Conservation (phyloP, 2,113 vertebrate species). For the Machaerirhynchus nigripectus region DNA sequence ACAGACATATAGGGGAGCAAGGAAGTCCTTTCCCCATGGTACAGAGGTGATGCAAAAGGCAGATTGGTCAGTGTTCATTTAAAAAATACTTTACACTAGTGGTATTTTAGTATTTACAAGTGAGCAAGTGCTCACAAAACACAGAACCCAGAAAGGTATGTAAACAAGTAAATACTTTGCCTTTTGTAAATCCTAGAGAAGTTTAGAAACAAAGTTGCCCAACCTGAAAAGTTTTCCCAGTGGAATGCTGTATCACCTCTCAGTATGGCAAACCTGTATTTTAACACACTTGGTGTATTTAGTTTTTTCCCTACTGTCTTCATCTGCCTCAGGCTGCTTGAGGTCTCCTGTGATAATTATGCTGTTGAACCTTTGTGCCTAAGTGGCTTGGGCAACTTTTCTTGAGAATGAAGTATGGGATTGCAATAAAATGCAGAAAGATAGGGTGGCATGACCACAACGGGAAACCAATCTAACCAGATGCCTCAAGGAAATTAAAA, state of each 20-base stretch:
- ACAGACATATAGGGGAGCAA: neutral
- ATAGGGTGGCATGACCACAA: conserved; percentile 29
- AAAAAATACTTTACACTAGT: neutral
- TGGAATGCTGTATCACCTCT: conserved; percentile 8
- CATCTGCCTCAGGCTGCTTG: conserved; percentile 54
- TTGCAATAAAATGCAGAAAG: conserved; percentile 49
- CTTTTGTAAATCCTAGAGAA: neutral
- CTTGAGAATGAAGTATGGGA: conserved; percentile 55
- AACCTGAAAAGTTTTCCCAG: conserved; percentile 45
- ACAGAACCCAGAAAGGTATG: neutral
- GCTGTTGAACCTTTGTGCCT: conserved; percentile 51
- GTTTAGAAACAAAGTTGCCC: neutral
- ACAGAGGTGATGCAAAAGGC: neutral
- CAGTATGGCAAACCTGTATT: conserved; percentile 32
- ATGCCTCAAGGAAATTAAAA: conserved; percentile 58
- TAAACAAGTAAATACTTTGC: neutral
- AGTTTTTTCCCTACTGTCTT: conserved; percentile 33
- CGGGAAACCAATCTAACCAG: conserved; percentile 55
- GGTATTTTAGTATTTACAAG: neutral
- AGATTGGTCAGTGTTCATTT: neutral
- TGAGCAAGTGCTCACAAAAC: neutral
- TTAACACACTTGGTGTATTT: conserved; percentile 47
- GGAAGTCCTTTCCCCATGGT: neutral
- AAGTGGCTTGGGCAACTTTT: conserved; percentile 44
- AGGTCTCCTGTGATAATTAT: conserved; percentile 55